Evolutionary conservation across 2,113 vertebrate genomes (phyloP).

Genomic region (Clupea harengus): DNA sequence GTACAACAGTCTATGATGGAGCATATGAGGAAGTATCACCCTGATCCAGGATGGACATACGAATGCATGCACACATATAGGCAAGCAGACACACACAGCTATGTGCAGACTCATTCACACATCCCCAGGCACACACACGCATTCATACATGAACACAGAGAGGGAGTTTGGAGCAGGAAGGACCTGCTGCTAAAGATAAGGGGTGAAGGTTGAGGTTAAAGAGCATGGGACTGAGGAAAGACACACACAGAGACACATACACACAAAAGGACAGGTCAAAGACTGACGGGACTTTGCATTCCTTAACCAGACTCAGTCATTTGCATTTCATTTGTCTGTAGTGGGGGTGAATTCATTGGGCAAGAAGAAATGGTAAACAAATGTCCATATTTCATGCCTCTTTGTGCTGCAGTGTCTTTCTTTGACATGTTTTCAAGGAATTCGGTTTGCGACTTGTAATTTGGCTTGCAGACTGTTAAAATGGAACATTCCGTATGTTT

Average conservation of each 20-base stretch:
- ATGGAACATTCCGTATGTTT: not conserved
- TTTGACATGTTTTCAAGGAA: not conserved
- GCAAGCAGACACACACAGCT: not conserved
- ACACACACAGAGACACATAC: constrained; percentile 8
- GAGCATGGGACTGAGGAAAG: not conserved
- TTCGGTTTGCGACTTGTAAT: not conserved
- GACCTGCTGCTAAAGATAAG: constrained; percentile 64
- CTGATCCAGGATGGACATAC: not conserved
- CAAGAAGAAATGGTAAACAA: not conserved
- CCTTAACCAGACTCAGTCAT: not conserved
- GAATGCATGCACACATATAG: not conserved
- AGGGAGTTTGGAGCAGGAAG: constrained; percentile 59
- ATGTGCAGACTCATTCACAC: not conserved
- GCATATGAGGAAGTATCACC: not conserved
- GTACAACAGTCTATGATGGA: too few species aligned
- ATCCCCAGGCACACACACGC: constrained; percentile 36
- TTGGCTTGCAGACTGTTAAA: not conserved
- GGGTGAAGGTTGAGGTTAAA: constrained; percentile 35
- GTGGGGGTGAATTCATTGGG: not conserved
- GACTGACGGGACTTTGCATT: not conserved
- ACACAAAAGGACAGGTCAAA: not conserved
- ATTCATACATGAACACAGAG: not conserved
- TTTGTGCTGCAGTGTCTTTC: not conserved
- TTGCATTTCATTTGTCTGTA: not conserved
- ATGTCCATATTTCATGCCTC: not conserved